Conservation (phyloP, 2,113 vertebrate genomes). For the Amia ocellicauda region DNA sequence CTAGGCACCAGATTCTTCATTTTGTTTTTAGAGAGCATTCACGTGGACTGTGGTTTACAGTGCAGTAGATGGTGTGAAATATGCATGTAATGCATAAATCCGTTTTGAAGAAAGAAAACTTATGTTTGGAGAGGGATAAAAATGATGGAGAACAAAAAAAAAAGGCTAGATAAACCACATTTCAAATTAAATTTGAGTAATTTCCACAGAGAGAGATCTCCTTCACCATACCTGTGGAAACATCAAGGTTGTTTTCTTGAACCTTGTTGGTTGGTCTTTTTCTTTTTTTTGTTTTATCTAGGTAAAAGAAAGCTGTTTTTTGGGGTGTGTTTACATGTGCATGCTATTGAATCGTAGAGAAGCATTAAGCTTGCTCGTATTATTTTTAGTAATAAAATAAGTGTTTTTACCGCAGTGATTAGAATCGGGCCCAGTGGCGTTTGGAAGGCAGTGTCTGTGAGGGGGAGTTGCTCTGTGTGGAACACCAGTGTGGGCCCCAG, state of each 20-base stretch:
- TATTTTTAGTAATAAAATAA: slow-evolving; percentile 41
- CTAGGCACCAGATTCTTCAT: slow-evolving; percentile 6
- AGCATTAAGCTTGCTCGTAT: slow-evolving; percentile 31
- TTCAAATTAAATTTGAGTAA: slow-evolving; percentile 32
- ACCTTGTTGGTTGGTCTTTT: slow-evolving; percentile 66
- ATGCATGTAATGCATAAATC: slow-evolving; percentile 88
- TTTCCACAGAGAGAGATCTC: slow-evolving; percentile 49
- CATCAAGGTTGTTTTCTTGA: slow-evolving; percentile 80
- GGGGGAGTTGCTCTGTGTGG: not conserved
- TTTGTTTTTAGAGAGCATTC: slow-evolving; percentile 28
- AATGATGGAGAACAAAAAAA: slow-evolving; percentile 6
- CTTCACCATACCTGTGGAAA: slow-evolving; percentile 45
- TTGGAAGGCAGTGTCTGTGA: slow-evolving; percentile 25
- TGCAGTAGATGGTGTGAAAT: slow-evolving; percentile 53
- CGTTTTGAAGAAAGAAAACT: slow-evolving; percentile 38
- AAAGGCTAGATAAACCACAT: slow-evolving; percentile 6
- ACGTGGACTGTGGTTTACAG: slow-evolving; percentile 41
- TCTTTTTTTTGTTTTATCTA: slow-evolving; percentile 41
- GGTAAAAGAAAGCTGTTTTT: slow-evolving; percentile 4
- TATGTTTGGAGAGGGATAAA: not conserved
- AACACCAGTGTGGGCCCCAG: not conserved
- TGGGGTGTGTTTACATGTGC: slow-evolving; percentile 13
- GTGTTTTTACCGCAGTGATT: slow-evolving; percentile 39
- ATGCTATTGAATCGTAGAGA: slow-evolving; percentile 23
- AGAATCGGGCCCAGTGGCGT: slow-evolving; percentile 21